Percentiles rank a stretch among this genome's conserved stretches.
Conservation (phyloP, 2,888 invertebrate genomes). For the Epicampocera succincta region DNA sequence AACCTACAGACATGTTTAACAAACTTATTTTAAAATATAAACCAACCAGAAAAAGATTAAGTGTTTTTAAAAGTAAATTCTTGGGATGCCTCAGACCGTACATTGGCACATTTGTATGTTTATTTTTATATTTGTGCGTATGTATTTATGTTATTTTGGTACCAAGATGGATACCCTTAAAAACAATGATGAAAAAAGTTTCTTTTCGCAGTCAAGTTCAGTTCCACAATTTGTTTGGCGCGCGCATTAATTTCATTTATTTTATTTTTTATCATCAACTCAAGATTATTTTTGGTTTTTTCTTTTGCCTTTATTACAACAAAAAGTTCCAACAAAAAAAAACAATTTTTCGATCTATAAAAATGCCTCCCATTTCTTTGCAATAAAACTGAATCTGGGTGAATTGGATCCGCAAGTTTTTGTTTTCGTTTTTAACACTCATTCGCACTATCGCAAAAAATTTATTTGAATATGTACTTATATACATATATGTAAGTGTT, state of each 20-base stretch:
- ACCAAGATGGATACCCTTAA: conserved; percentile 28
- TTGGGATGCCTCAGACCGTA: conserved; percentile 12
- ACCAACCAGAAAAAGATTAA: conserved; percentile 24
- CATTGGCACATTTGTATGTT: background rate
- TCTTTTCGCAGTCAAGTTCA: conserved; percentile 78
- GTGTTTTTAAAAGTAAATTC: conserved; percentile 59
- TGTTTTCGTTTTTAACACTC: conserved; percentile 69
- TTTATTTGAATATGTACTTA: conserved; percentile 47
- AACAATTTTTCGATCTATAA: conserved; percentile 12
- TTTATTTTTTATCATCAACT: conserved; percentile 66
- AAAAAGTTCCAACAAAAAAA: conserved; percentile 25
- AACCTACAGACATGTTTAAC: conserved; percentile 44
- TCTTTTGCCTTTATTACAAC: conserved; percentile 52
- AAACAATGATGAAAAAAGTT: conserved; percentile 35
- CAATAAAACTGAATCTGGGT: background rate
- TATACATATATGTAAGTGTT: too few species aligned
- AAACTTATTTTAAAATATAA: conserved; percentile 22
- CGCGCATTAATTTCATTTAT: conserved; percentile 73
- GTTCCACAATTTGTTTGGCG: conserved; percentile 76
- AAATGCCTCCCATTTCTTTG: conserved; percentile 29
- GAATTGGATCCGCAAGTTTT: conserved; percentile 44
- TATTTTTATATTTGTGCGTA: conserved; percentile 21
- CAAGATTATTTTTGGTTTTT: conserved; percentile 25
- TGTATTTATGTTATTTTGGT: conserved; percentile 20
- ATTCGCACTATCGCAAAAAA: conserved; percentile 75